These are phyloP conservation scores for Siniperca knerii DNA, from an alignment of 2,113 vertebrate species.

Conservation along the genomic window DNA sequence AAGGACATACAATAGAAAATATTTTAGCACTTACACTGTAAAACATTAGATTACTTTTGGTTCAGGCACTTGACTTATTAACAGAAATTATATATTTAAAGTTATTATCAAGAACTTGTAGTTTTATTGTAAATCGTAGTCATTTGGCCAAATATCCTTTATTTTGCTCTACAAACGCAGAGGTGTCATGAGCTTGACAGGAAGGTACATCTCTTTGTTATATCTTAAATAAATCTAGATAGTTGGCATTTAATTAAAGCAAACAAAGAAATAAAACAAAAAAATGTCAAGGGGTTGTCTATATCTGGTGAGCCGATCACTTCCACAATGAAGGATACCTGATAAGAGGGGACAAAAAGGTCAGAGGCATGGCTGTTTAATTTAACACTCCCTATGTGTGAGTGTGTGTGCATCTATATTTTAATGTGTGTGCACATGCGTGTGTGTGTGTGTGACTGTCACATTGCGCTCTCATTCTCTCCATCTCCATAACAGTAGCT, in stretches of 20 bases:
- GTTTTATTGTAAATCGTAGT: background rate
- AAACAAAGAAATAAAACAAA: slow-evolving; percentile 70
- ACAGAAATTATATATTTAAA: background rate
- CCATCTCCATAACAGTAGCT: slow-evolving; percentile 82
- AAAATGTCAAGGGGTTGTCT: slow-evolving; percentile 55
- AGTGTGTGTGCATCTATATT: slow-evolving; percentile 22
- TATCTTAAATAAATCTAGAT: slow-evolving; percentile 59
- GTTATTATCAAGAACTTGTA: background rate
- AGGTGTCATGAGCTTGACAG: background rate
- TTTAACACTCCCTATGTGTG: slow-evolving; percentile 53
- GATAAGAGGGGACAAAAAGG: slow-evolving; percentile 78
- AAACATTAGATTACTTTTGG: background rate
- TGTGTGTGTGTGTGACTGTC: slow-evolving; percentile 61
- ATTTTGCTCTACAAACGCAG: background rate
- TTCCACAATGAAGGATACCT: slow-evolving; percentile 56
- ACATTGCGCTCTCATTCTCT: slow-evolving; percentile 77
- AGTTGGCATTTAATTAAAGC: slow-evolving; percentile 72
- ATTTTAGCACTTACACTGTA: background rate
- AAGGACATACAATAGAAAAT: background rate
- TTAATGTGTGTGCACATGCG: slow-evolving; percentile 37
- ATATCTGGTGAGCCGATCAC: slow-evolving; percentile 66
- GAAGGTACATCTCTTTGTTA: slow-evolving; percentile 30
- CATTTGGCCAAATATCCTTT: background rate
- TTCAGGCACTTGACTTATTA: background rate
- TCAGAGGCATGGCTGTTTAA: slow-evolving; percentile 64